Base-by-base conservation (phyloP, 1,140 invertebrate genomes). In the Stegodyphus mimosarum region DNA sequence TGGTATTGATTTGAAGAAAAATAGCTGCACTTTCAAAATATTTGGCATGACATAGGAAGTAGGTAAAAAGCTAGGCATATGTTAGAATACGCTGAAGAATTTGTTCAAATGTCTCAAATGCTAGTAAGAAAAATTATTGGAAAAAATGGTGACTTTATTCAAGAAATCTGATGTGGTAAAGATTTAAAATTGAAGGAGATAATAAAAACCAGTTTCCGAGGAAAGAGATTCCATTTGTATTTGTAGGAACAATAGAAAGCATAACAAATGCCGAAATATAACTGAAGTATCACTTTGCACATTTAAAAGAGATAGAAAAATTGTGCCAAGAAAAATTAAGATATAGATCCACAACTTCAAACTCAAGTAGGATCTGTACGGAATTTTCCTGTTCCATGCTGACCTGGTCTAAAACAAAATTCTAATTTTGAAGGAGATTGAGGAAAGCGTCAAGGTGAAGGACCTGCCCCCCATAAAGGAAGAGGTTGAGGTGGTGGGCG, bases 21-120 rank as follows among this genome's bases (percentile, higher is more conserved):
- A 95, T 89, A 94, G 96, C 1, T 98, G 97, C 92, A 98, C 95
- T 84, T 99, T 98, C 91, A 97, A 97, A 93, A 97, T 99, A 88
- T 96, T 95, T 90, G 97, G 97, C 89, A n/a, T n/a, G n/a, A n/a
- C n/a, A n/a, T n/a, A n/a, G n/a, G 97, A 98, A 93, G 95, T 96
- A 91, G 55, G 55, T 0, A 60, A 89, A 94, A 95, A 89, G 98
- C 98, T 75, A 94, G 98, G n/a, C n/a, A n/a, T n/a, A n/a, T n/a
- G n/a, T n/a, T n/a, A n/a, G 75, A 94, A 94, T 74, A 95, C 99
- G 93, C 96, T 89, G 97, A 99, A 92, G 96, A 98, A 91, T 96
- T 95, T 85, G 94, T 99, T 90, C 96, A 97, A 92, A 98, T 99
- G 88, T 98, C 98, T 73, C 93, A 96, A 87, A 93, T 94, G 88